These are phyloP conservation scores for Megaustenia siamemsis DNA, from an alignment of 2,888 invertebrate species.

Conservation along the genomic window DNA sequence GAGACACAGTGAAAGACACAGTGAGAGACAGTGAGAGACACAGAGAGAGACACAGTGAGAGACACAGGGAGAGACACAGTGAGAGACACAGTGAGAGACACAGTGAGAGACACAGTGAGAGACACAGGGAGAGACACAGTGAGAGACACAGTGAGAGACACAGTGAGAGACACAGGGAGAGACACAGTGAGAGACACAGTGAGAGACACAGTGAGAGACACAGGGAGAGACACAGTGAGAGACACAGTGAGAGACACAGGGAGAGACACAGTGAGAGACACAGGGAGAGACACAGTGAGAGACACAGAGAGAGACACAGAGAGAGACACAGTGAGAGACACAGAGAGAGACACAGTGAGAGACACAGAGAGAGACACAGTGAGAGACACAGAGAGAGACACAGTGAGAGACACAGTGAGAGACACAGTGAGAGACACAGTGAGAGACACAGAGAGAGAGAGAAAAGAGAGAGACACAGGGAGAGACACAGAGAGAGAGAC, in stretches of 20 bases:
- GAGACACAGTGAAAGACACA: no score
- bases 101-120: neutral
- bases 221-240: no score
- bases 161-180: no score
- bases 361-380: neutral
- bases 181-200: constrained; percentile 13
- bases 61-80: no score
- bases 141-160: neutral
- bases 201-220: neutral
- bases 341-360: neutral
- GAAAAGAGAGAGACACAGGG: neutral
- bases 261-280: no score
- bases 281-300: no score
- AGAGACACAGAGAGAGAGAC: neutral
- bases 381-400: constrained; percentile 28
- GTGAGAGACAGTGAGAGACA: no score
- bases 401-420: no score
- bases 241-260: no score
- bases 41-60: no score
- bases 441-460: neutral
- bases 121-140: no score
- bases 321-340: neutral
- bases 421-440: constrained; percentile 7
- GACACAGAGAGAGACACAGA: neutral
- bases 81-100: neutral